Conservation (phyloP, 2,113 vertebrate species). For the Tetrax tetrax region DNA sequence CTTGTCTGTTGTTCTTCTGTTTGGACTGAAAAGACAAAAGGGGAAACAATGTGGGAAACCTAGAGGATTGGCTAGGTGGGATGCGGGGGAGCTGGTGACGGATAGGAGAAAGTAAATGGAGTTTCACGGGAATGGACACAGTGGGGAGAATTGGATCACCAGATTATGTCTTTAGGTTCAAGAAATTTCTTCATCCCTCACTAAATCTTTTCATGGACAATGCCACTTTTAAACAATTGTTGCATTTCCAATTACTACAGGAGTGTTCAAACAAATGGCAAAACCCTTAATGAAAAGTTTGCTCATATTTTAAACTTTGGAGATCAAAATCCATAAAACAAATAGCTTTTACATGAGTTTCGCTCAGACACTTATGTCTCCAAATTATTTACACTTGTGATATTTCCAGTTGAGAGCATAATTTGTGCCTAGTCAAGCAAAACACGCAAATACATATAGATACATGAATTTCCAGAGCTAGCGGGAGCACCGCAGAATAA, state of each 20-base stretch:
- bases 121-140: constrained; percentile 84
- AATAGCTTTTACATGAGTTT: constrained; percentile 71
- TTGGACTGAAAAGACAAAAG: constrained; percentile 82
- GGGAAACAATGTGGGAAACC: constrained; percentile 80
- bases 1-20: constrained; percentile 84
- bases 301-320: constrained; percentile 80
- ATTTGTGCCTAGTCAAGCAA: constrained; percentile 76
- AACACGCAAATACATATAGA: constrained; percentile 71
- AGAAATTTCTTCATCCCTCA: constrained; percentile 89
- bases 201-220: constrained; percentile 86
- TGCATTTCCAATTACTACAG: constrained; percentile 86
- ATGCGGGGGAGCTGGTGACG: constrained; percentile 73
- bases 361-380: constrained; percentile 68
- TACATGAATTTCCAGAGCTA: constrained; percentile 75
- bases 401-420: constrained; percentile 80
- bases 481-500: constrained; percentile 10
- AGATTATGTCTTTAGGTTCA: constrained; percentile 86
- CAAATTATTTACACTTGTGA: constrained; percentile 80
- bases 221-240: constrained; percentile 87
- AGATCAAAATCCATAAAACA: constrained; percentile 79
- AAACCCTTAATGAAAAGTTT: constrained; percentile 79
- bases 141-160: constrained; percentile 86
- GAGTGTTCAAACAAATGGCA: constrained; percentile 82
- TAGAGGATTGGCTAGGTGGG: constrained; percentile 85
- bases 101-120: constrained; percentile 78